Evolutionary conservation across 2,113 vertebrate species (phyloP).

Genomic region (Ancistrus triradiatus): DNA sequence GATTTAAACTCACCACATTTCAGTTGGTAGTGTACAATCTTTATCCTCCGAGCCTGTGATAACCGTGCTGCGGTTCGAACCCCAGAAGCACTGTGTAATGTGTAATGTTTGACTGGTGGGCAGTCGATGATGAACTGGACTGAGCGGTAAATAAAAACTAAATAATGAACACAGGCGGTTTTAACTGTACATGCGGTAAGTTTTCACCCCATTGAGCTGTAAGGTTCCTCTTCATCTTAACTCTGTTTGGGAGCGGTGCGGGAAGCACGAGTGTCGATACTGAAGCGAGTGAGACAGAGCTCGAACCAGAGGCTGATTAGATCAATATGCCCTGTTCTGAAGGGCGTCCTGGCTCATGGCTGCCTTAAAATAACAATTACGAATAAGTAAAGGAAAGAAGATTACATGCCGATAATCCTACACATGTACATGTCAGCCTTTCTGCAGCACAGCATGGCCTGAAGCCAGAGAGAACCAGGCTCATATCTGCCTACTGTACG

Average conservation of each 20-base stretch:
- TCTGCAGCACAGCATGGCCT: constrained; percentile 15
- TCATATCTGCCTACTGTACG: too few species aligned
- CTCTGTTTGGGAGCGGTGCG: too few species aligned
- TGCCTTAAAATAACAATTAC: constrained; percentile 36
- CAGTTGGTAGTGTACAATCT: too few species aligned
- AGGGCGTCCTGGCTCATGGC: constrained; percentile 24
- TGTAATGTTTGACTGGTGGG: too few species aligned
- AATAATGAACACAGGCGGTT: not conserved
- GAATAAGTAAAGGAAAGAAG: constrained; percentile 20
- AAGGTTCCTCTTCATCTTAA: too few species aligned
- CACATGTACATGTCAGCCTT: constrained; percentile 7
- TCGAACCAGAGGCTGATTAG: constrained; percentile 36
- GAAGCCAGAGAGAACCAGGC: not conserved
- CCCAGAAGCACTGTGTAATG: too few species aligned
- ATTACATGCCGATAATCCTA: constrained; percentile 8
- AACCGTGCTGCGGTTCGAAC: too few species aligned
- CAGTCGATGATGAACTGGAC: too few species aligned
- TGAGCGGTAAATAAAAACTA: too few species aligned
- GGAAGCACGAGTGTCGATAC: too few species aligned
- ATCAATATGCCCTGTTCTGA: constrained; percentile 26
- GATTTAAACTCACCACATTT: too few species aligned
- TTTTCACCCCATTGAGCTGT: not conserved
- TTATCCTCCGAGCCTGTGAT: too few species aligned
- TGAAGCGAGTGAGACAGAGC: not conserved
- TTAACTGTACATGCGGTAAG: not conserved